Conservation (phyloP, 2,797 vertebrate genomes). For the Microchirus variegatus region DNA sequence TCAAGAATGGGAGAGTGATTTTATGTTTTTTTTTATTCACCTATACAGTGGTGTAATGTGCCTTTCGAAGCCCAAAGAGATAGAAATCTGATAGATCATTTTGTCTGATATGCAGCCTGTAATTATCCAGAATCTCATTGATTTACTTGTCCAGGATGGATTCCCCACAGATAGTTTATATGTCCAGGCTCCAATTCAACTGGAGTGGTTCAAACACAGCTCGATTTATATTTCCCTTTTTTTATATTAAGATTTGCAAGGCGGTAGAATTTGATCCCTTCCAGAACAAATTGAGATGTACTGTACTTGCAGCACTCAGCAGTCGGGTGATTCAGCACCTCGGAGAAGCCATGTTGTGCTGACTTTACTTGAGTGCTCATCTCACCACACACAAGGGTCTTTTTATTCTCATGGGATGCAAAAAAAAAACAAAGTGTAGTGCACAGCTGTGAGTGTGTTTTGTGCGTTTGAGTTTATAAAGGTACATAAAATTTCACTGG, state of each 20-base stretch:
- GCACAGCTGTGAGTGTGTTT: constrained; percentile 9
- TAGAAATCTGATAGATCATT: constrained; percentile 20
- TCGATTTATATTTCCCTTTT: constrained; percentile 61
- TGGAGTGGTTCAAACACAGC: constrained; percentile 47
- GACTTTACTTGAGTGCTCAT: constrained; percentile 65
- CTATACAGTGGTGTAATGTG: constrained; percentile 8
- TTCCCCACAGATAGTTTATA: constrained; percentile 46
- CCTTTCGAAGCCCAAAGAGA: constrained; percentile 29
- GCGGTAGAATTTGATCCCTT: constrained; percentile 75
- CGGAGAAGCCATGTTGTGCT: constrained; percentile 71
- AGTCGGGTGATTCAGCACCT: constrained; percentile 68
- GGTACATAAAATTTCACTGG: constrained; percentile 4
- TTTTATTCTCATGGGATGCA: constrained; percentile 35
- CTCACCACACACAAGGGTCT: constrained; percentile 50
- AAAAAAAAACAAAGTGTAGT: constrained; percentile 28
- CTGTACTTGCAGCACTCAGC: constrained; percentile 76
- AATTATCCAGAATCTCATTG: constrained; percentile 51
- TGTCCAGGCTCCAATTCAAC: constrained; percentile 39
- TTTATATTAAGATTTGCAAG: constrained; percentile 73
- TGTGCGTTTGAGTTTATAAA: constrained; percentile 19
- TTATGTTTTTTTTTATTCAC: constrained; percentile 3
- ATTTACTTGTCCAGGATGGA: constrained; percentile 39
- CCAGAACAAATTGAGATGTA: constrained; percentile 77
- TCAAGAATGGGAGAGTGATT: background rate
- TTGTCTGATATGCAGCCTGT: constrained; percentile 27